phyloP scores from a whole-genome alignment of 1,140 invertebrate genomes.

The Scaptomyza pallida region DNA sequence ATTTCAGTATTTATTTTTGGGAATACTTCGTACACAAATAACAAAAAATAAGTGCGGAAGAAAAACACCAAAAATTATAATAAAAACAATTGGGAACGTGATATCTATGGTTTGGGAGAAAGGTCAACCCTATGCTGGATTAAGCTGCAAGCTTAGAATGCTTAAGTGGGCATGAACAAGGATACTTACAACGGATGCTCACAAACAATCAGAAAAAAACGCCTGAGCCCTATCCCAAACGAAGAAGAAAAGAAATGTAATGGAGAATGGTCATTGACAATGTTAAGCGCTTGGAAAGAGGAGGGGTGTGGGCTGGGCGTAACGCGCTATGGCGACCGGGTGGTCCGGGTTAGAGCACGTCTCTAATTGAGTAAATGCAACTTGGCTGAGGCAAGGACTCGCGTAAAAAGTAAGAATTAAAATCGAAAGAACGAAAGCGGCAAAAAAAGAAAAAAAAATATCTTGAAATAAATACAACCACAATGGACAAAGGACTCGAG shows the following conservation, averaged over 20 bases:
- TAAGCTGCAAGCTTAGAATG: constrained; percentile 77
- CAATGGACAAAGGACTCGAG: constrained; percentile 56
- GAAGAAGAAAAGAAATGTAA: constrained; percentile 38
- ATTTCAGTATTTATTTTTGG: neutral
- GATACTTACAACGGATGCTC: constrained; percentile 25
- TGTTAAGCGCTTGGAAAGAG: neutral
- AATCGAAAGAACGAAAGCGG: constrained; percentile 44
- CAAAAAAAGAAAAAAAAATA: constrained; percentile 12
- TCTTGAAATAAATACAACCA: constrained; percentile 25
- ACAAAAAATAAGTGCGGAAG: neutral
- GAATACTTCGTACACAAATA: neutral
- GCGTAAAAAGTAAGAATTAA: constrained; percentile 76
- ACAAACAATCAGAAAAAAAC: constrained; percentile 49
- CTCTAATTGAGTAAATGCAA: constrained; percentile 68
- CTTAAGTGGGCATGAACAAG: constrained; percentile 71
- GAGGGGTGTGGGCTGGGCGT: neutral
- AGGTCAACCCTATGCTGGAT: constrained; percentile 72
- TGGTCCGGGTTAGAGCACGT: constrained; percentile 26
- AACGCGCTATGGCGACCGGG: constrained; percentile 36
- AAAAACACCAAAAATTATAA: constrained; percentile 29
- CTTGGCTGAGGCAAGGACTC: constrained; percentile 1
- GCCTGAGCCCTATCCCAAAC: constrained; percentile 55
- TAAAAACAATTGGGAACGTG: constrained; percentile 46
- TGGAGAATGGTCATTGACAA: constrained; percentile 34
- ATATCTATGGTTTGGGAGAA: constrained; percentile 15